Evolutionary conservation across 2,113 vertebrate species (phyloP), one percentile per base, ranked within the genome.

Genomic region (Ophthalmotilapia sp.): DNA sequence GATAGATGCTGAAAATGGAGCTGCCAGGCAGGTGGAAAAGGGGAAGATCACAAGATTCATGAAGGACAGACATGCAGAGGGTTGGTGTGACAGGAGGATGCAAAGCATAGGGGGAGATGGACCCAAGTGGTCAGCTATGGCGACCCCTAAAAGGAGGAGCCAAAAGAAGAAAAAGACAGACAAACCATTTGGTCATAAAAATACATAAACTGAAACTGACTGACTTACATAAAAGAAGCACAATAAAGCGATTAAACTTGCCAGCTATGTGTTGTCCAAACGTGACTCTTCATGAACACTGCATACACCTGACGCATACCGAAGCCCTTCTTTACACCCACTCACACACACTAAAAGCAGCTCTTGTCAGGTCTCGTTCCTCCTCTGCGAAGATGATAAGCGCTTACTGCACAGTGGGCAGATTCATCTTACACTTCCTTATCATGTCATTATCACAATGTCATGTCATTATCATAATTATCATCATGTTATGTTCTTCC

Each of bases 401-500:
- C 49, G 9, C 29, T 82, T 47, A 60, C 65, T 84, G 86, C 85
- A 88, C 84, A 82, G 82, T 85, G 86, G 81, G 86, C 75, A 89
- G 81, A 86, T 91, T 89, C 87, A 90, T 91, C 90, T 91, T 84
- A 88, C 91, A 93, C 91, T 93, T 92, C 90, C 91, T 93, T 93
- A 93, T 94, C 94, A 79, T 93, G 90, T 93, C 92, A 90, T 93
- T 91, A 94, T 91, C 92, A 87, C 94, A 92, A 81, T 91, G 92
- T 93, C 93, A 91, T 49, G 56, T 93, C 92, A 94, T 96, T 94
- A 94, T 94, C 92, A 94, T 93, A 93, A 93, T 93, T 91, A 94
- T 95, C 88, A 94, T 94, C 91, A 86, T 88, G 89, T 93, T 91
- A 89, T 17, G 80, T 85, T 91, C 90, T 91, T 92, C 84, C 84